These are phyloP conservation scores for Echiichthys vipera DNA, from an alignment of 2,797 vertebrate species.

Conservation along the genomic window DNA sequence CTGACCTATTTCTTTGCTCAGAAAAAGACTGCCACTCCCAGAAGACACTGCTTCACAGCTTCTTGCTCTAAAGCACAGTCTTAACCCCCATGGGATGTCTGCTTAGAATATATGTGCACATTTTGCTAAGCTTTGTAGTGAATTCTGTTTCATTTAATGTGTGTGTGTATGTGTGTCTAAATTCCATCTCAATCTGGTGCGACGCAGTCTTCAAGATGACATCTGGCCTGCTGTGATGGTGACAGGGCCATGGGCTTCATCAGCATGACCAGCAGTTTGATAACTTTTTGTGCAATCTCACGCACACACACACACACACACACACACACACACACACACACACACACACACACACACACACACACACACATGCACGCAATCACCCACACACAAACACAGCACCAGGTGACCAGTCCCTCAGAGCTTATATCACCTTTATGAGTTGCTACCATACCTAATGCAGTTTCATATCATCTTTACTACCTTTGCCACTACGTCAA, in stretches of 20 bases:
- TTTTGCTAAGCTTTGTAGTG: conserved; percentile 16
- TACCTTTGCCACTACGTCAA: conserved; percentile 32
- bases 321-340: conserved; percentile 9
- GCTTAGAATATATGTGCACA: neutral
- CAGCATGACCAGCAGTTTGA: conserved; percentile 73
- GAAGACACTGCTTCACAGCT: conserved; percentile 56
- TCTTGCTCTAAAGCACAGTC: conserved; percentile 37
- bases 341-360: neutral
- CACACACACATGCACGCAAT: conserved; percentile 2
- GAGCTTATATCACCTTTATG: conserved; percentile 70
- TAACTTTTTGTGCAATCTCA: conserved; percentile 38
- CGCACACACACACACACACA: conserved; percentile 12
- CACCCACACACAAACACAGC: conserved; percentile 22
- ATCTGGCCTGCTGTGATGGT: conserved; percentile 62
- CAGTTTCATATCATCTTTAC: conserved; percentile 47
- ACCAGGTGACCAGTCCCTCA: conserved; percentile 35
- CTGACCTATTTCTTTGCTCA: conserved; percentile 68
- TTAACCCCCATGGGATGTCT: conserved; percentile 7
- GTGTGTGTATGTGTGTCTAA: conserved; percentile 24
- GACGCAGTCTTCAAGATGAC: conserved; percentile 60
- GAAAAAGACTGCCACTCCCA: conserved; percentile 69
- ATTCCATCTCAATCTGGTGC: conserved; percentile 52
- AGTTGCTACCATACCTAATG: conserved; percentile 47
- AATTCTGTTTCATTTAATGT: conserved; percentile 26
- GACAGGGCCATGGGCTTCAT: conserved; percentile 64